Percentiles rank a stretch among this genome's conserved stretches.
Evolutionary conservation across 2,888 invertebrate genomes (phyloP).

Genomic region (Rotaria macrura): DNA sequence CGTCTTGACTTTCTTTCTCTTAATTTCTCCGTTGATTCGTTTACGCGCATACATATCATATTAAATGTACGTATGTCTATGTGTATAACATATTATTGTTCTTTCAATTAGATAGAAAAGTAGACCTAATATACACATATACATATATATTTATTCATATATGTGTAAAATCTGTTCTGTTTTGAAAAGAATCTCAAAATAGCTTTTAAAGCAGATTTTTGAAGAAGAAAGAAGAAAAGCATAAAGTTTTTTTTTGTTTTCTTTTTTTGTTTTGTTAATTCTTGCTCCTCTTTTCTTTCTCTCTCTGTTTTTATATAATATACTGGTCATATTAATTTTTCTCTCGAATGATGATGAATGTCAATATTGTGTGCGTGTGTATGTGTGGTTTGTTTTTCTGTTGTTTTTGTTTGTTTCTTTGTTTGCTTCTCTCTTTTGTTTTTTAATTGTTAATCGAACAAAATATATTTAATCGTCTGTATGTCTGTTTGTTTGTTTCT

Average conservation of each 20-base stretch:
- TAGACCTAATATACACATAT: not conserved
- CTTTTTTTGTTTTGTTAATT: not conserved
- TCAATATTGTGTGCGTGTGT: constrained; percentile 1
- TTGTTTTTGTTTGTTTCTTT: not conserved
- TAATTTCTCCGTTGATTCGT: not conserved
- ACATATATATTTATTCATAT: not conserved
- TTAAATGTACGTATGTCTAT: not conserved
- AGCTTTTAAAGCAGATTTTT: not conserved
- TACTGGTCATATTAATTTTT: constrained; percentile 4
- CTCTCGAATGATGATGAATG: constrained; percentile 10
- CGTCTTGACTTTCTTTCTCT: not conserved
- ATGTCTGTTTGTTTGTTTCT: not conserved
- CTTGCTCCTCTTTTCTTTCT: not conserved
- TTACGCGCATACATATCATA: not conserved
- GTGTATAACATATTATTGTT: not conserved
- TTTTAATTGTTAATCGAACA: not conserved
- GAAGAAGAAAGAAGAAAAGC: not conserved
- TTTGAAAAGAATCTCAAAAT: not conserved
- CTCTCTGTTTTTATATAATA: not conserved
- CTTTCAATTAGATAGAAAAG: not conserved
- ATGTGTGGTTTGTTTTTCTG: not conserved
- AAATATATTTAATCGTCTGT: not conserved
- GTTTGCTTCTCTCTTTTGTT: not conserved
- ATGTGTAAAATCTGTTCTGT: not conserved
- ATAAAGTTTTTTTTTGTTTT: too few relatives aligned